phyloP scores from a whole-genome alignment of 2,113 vertebrate species.

The Proteles cristata region DNA sequence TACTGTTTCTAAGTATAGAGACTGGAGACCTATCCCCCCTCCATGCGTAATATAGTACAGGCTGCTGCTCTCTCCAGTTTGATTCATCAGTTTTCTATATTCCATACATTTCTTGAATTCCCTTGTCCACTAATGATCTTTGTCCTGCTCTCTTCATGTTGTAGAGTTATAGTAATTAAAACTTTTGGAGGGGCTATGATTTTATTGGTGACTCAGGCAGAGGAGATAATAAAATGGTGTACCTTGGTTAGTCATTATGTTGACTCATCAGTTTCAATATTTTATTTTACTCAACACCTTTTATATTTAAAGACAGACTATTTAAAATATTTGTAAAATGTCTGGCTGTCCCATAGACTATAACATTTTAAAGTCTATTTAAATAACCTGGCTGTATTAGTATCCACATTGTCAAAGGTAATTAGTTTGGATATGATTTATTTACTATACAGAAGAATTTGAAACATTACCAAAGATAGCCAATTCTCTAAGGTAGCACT shows the following conservation, averaged over 20 bases:
- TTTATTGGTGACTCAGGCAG: not conserved
- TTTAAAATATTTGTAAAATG: constrained; percentile 38
- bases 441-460: constrained; percentile 11
- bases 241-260: not conserved
- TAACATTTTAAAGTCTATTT: not conserved
- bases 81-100: not conserved
- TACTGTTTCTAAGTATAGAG: not conserved
- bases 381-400: not conserved
- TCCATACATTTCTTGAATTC: not conserved
- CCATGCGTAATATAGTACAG: not conserved
- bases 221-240: not conserved
- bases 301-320: not conserved
- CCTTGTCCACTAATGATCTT: not conserved
- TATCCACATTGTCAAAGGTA: constrained; percentile 31
- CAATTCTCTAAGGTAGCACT: not conserved
- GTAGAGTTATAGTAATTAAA: not conserved
- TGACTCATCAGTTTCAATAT: not conserved
- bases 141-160: not conserved
- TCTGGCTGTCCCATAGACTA: not conserved
- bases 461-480: not conserved
- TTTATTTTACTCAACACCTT: constrained; percentile 7
- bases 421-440: not conserved
- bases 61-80: not conserved
- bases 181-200: not conserved
- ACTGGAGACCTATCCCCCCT: not conserved